Conservation (phyloP, 2,113 vertebrate genomes). For the Pterocles orientalis region DNA sequence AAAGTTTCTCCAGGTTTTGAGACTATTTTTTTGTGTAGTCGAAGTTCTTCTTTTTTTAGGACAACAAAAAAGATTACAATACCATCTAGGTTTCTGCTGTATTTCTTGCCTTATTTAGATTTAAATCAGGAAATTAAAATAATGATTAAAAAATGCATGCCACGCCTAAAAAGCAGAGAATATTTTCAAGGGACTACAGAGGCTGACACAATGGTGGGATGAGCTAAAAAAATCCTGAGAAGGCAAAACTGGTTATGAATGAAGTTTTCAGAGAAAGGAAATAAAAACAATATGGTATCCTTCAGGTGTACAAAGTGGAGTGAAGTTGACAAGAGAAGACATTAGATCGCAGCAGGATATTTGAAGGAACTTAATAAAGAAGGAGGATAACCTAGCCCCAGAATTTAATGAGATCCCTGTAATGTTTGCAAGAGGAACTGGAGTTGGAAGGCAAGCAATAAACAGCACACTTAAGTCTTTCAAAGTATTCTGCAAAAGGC, state of each 20-base stretch:
- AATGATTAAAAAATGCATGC: neutral
- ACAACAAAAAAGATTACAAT: neutral
- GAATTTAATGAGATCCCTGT: slow-evolving; percentile 55
- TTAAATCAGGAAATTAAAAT: slow-evolving; percentile 38
- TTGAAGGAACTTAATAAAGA: slow-evolving; percentile 55
- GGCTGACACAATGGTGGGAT: neutral
- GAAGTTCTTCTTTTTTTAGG: neutral
- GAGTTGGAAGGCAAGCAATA: slow-evolving; percentile 19
- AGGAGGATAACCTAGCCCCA: neutral
- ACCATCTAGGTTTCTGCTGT: neutral
- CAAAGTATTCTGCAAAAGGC: slow-evolving; percentile 31
- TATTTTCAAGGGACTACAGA: neutral
- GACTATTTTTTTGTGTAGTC: neutral
- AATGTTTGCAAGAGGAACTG: slow-evolving; percentile 25
- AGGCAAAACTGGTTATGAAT: slow-evolving; percentile 27
- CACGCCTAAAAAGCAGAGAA: neutral
- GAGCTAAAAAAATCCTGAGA: neutral
- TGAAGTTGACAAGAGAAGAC: slow-evolving; percentile 38
- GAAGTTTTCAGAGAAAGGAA: slow-evolving; percentile 14
- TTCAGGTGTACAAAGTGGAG: slow-evolving; percentile 18
- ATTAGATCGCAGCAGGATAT: neutral
- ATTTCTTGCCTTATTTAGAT: neutral
- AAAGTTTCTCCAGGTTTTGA: neutral
- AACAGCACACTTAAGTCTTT: slow-evolving; percentile 4
- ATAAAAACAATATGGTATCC: slow-evolving; percentile 30